Evolutionary conservation across 2,113 vertebrate genomes (phyloP).

Genomic region (Sylvia atricapilla): DNA sequence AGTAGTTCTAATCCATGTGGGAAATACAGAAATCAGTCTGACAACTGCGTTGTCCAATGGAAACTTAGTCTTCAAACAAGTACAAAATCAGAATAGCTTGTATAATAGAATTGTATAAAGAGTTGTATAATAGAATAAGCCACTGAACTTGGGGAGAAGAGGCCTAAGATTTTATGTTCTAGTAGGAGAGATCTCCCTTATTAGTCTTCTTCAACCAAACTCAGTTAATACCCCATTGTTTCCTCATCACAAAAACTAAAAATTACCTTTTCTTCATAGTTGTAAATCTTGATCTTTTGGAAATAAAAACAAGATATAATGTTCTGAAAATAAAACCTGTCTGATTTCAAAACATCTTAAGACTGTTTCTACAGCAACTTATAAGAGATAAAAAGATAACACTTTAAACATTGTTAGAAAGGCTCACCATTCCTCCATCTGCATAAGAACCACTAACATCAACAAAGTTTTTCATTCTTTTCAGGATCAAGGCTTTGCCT

Average conservation of each 20-base stretch:
- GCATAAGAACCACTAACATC: background rate
- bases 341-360: background rate
- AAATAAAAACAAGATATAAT: background rate
- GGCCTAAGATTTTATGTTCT: accelerated
- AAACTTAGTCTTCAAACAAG: background rate
- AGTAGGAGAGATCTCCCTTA: background rate
- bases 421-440: background rate
- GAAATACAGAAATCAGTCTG: background rate
- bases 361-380: background rate
- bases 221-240: background rate
- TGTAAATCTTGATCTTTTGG: background rate
- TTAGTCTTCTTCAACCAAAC: background rate
- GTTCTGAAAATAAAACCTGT: background rate
- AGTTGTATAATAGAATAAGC: background rate
- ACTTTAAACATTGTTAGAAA: background rate
- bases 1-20: background rate
- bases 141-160: background rate
- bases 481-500: background rate
- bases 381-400: background rate
- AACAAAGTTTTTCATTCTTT: background rate
- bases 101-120: too few relatives aligned
- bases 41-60: background rate
- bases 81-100: background rate
- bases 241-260: background rate
- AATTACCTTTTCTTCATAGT: background rate